A percentile compares a stretch with the other conserved stretches of the same genome.
These are phyloP conservation scores for Metacarcinus magister DNA, from an alignment of 2,888 invertebrate genomes.

Conservation along the genomic window DNA sequence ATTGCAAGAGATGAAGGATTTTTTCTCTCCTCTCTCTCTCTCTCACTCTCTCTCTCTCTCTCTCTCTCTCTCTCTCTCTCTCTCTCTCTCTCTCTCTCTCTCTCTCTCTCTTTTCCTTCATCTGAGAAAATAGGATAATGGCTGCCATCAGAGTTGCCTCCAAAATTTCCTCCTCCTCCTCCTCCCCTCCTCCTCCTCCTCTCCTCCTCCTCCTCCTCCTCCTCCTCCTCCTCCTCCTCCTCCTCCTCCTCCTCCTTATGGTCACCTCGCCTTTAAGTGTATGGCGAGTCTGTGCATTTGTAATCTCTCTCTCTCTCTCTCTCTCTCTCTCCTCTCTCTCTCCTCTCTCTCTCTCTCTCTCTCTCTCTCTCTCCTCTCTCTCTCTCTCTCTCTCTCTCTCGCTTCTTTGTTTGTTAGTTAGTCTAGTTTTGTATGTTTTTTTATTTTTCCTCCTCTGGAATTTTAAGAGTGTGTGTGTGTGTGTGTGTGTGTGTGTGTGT, in stretches of 20 bases:
- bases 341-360: background rate
- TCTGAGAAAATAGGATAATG: background rate
- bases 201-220: too few species aligned
- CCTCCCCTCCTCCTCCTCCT: background rate
- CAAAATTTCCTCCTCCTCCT: background rate
- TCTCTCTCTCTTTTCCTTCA: background rate
- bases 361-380: background rate
- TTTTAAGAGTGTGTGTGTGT: too few species aligned
- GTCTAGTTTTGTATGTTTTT: too few species aligned
- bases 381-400: too few species aligned
- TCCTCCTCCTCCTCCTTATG: background rate
- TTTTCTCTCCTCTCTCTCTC: background rate
- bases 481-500: too few species aligned
- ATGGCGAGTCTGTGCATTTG: background rate
- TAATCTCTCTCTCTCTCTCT: slow-evolving; percentile 27
- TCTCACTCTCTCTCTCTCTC: slow-evolving; percentile 13
- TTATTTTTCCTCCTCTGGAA: too few species aligned
- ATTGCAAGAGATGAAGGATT: background rate
- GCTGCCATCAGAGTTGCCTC: background rate
- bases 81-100: background rate
- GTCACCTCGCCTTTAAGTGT: background rate
- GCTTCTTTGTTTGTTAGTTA: too few species aligned
- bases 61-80: slow-evolving; percentile 26
- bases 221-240: background rate
- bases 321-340: background rate